These are phyloP conservation scores for Okamejei kenojei DNA, from an alignment of 2,797 vertebrate species.

Conservation along the genomic window DNA sequence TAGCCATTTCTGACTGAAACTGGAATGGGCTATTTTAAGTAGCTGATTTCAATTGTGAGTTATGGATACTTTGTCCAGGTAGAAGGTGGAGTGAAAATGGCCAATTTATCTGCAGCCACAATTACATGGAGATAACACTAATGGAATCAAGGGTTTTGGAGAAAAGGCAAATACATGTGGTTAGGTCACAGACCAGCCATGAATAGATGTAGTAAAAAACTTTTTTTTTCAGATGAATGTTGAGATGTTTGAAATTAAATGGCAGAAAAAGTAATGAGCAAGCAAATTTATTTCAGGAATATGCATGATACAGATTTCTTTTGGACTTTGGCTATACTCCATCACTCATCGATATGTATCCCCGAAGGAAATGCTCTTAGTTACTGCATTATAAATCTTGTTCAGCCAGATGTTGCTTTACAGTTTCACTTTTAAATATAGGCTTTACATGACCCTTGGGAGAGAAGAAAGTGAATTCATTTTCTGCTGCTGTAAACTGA, in stretches of 20 bases:
- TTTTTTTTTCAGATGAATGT: not conserved
- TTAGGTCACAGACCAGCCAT: no score
- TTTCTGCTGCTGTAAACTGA: not conserved
- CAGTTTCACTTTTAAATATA: constrained; percentile 29
- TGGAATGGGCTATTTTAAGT: no score
- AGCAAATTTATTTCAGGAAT: not conserved
- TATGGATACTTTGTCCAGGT: not conserved
- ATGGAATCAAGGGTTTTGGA: no score
- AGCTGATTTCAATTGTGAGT: no score
- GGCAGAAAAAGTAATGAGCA: not conserved
- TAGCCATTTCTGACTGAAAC: no score
- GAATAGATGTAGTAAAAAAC: not conserved
- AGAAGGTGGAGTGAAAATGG: not conserved
- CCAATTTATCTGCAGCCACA: not conserved
- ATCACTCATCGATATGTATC: not conserved
- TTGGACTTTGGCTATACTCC: not conserved
- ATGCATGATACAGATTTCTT: constrained; percentile 6
- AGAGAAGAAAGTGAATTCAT: not conserved
- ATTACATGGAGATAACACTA: not conserved
- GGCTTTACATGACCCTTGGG: not conserved
- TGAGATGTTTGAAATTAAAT: constrained; percentile 18
- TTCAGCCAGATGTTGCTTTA: not conserved
- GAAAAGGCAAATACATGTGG: no score
- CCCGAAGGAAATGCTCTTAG: not conserved
- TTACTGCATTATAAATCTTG: not conserved